Base-by-base conservation (phyloP, 2,888 invertebrate genomes). In the Cryptosula pallasiana region DNA sequence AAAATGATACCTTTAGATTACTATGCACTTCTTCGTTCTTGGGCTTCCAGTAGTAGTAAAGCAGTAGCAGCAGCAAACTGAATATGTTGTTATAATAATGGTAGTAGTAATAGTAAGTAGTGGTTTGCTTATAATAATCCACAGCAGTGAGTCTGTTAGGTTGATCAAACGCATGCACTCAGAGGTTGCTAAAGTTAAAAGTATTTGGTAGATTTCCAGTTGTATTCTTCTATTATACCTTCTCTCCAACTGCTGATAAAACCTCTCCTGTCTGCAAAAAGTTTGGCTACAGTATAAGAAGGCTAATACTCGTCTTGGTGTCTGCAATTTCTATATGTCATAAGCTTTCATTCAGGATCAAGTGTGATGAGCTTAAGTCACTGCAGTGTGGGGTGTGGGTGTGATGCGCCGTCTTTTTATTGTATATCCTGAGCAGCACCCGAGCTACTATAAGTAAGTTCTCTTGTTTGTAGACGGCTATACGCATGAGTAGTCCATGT, bases 401-500 rank as follows among this genome's bases (percentile, higher is more conserved):
- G 5, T 45, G 5, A 13, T 20, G 9, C 20, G 9, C 45, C 45
- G 45, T 5, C 45, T 5, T 45, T 45, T 45, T 45, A 13, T 45
- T 45, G 45, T 45, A 45, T 45, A 45, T 20, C 9, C 5, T 13
- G 5, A 45, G 45, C 20, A 45, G 45, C 9, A 13, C 45, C 45
- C 9, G 45, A 45, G 45, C 45, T 45, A 45, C 45, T n/a, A n/a
- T n/a, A n/a, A 45, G 45, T 20, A 45, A 45, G 9, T 45, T 45
- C 45, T 45, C 45, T 45, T 63, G 63, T 63, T 63, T 63, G 63
- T 63, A 63, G 63, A 63, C 63, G 32, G 63, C 29, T 27, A 45
- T 63, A 63, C 27, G 63, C 63, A 63, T 63, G 63, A 63, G 63
- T 63, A 63, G 63, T 63, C 63, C 32, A 63, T 45, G 45, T 45